Conservation (phyloP, 2,888 invertebrate species). For the Rhingia rostrata region DNA sequence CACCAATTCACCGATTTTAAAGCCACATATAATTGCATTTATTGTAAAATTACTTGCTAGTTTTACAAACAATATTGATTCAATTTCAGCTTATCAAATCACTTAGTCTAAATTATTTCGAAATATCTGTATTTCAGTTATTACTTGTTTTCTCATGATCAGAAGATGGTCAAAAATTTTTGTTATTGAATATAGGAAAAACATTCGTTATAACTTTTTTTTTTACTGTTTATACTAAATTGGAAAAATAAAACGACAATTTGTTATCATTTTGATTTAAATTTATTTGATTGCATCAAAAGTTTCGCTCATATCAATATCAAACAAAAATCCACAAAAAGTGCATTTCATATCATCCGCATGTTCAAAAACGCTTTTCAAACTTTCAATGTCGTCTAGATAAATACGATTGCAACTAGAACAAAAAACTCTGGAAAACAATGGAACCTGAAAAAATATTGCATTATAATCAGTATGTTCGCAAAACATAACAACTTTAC, state of each 20-base stretch:
- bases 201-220: too few species aligned
- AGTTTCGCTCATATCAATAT: slow-evolving; percentile 27
- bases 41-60: too few species aligned
- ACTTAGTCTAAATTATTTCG: too few species aligned
- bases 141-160: too few species aligned
- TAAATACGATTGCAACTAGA: slow-evolving; percentile 77
- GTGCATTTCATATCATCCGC: slow-evolving; percentile 76
- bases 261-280: neutral
- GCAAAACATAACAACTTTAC: slow-evolving; percentile 70
- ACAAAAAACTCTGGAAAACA: slow-evolving; percentile 78
- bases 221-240: too few species aligned
- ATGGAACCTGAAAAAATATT: slow-evolving; percentile 72
- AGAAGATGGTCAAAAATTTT: too few species aligned
- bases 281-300: slow-evolving; percentile 6
- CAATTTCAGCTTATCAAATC: too few species aligned
- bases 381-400: slow-evolving; percentile 75
- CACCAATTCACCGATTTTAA: too few species aligned
- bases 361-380: slow-evolving; percentile 77
- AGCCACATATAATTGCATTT: too few species aligned
- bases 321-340: slow-evolving; percentile 75
- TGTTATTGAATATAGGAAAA: too few species aligned
- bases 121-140: too few species aligned
- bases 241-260: neutral
- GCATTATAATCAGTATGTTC: neutral
- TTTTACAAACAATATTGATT: too few species aligned